Conservation (phyloP, 1,140 invertebrate species). For the Ceratoteleas bidentatus region DNA sequence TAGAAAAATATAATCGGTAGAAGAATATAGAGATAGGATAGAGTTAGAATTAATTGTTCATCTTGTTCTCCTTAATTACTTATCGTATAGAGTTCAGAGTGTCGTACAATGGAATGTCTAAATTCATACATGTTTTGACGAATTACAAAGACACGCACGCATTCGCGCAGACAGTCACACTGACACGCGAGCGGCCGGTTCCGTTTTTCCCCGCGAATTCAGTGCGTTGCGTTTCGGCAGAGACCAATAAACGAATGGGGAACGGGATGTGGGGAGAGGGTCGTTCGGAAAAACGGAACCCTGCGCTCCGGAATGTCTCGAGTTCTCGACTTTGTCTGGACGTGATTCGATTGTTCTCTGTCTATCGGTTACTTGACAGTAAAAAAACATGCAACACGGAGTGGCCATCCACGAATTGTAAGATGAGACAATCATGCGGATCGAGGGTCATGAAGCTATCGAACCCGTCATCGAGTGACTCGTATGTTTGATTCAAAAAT, state of each 20-base stretch:
- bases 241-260: background rate
- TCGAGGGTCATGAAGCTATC: slow-evolving; percentile 37
- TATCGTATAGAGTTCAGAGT: slow-evolving; percentile 69
- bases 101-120: slow-evolving; percentile 68
- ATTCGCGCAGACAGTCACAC: slow-evolving; percentile 36
- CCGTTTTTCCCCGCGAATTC: slow-evolving; percentile 37
- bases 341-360: slow-evolving; percentile 41
- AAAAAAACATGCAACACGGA: slow-evolving; percentile 54
- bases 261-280: no score
- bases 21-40: slow-evolving; percentile 82
- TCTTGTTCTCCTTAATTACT: slow-evolving; percentile 28
- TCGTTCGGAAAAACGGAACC: slow-evolving; percentile 25
- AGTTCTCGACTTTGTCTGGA: slow-evolving; percentile 46
- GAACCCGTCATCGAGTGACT: slow-evolving; percentile 24
- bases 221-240: background rate
- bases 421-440: slow-evolving; percentile 43
- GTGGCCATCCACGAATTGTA: slow-evolving; percentile 23
- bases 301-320: slow-evolving; percentile 33
- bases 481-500: slow-evolving; percentile 37
- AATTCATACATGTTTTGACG: slow-evolving; percentile 64
- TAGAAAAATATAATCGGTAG: slow-evolving; percentile 82
- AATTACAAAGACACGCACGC: slow-evolving; percentile 64
- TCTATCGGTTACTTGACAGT: slow-evolving; percentile 18
- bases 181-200: slow-evolving; percentile 26
- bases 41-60: slow-evolving; percentile 78